A percentile compares a stretch with the other conserved stretches of the same genome.
These are phyloP conservation scores for Platycercus adscitus DNA, from an alignment of 2,113 vertebrate genomes.

Conservation along the genomic window DNA sequence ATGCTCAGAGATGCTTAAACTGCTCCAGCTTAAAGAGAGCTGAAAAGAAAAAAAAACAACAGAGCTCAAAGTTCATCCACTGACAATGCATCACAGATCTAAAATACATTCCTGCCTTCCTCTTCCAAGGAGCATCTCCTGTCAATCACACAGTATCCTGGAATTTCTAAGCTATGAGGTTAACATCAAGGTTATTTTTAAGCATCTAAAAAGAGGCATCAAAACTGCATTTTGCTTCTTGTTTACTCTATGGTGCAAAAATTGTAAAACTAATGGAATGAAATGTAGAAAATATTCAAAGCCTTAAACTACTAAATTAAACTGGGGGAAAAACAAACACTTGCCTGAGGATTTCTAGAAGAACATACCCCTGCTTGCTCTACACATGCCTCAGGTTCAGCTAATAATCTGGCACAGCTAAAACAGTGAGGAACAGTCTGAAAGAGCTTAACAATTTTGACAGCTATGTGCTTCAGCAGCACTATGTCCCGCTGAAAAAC, in stretches of 20 bases:
- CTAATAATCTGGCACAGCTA: not conserved
- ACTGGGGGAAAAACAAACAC: rapidly evolving
- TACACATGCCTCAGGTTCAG: not conserved
- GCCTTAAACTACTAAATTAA: not conserved
- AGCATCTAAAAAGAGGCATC: not conserved
- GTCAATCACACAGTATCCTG: not conserved
- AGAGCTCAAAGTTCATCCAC: not conserved
- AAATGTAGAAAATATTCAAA: not conserved
- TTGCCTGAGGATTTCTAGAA: not conserved
- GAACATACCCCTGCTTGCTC: rapidly evolving
- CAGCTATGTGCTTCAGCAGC: not conserved
- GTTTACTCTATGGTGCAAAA: not conserved
- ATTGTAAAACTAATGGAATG: not conserved
- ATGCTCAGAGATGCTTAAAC: not conserved
- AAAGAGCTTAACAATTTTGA: not conserved
- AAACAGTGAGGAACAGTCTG: not conserved
- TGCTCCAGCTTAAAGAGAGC: not conserved
- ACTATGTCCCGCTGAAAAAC: not conserved
- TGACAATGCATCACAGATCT: not conserved
- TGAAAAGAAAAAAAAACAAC: not conserved
- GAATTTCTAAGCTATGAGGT: not conserved
- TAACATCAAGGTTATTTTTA: not conserved
- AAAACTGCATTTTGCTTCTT: not conserved
- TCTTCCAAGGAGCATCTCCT: not conserved
- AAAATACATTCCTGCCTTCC: not conserved